phyloP scores from a whole-genome alignment of 2,113 vertebrate species.

The Thinocorus orbignyianus region DNA sequence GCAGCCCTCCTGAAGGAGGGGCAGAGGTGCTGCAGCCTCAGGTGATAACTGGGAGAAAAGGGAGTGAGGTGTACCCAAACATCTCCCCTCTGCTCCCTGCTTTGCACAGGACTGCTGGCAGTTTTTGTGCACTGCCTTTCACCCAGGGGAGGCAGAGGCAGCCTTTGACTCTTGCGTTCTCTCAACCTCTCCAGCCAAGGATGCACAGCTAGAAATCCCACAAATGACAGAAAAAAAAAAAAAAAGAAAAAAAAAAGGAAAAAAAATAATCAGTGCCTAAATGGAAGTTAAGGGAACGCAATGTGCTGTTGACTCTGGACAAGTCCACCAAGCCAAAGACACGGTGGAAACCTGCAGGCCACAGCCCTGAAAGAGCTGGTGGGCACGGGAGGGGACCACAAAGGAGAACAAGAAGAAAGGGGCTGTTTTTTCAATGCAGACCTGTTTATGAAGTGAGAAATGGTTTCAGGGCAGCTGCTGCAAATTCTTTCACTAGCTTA shows the following conservation, averaged over 20 bases:
- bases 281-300: neutral
- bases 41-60: neutral
- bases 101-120: rapidly evolving
- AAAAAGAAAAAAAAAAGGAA: neutral
- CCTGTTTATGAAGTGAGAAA: conserved; percentile 84
- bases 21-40: neutral
- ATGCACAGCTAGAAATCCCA: conserved; percentile 8
- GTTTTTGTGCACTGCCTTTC: neutral
- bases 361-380: neutral
- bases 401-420: conserved; percentile 45
- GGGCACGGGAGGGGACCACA: conserved; percentile 60
- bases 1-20: neutral
- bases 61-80: rapidly evolving
- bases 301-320: conserved; percentile 32
- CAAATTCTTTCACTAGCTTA: conserved; percentile 82
- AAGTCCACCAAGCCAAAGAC: neutral
- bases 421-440: conserved; percentile 70
- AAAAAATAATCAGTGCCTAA: neutral
- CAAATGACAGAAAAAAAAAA: neutral
- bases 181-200: conserved; percentile 1
- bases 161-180: neutral
- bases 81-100: neutral
- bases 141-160: neutral
- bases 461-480: conserved; percentile 74
- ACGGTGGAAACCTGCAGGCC: conserved; percentile 2